A percentile compares a stretch with the other conserved stretches of the same genome.
Conservation (phyloP, 2,797 vertebrate genomes). For the Dicrostonyx torquatus region DNA sequence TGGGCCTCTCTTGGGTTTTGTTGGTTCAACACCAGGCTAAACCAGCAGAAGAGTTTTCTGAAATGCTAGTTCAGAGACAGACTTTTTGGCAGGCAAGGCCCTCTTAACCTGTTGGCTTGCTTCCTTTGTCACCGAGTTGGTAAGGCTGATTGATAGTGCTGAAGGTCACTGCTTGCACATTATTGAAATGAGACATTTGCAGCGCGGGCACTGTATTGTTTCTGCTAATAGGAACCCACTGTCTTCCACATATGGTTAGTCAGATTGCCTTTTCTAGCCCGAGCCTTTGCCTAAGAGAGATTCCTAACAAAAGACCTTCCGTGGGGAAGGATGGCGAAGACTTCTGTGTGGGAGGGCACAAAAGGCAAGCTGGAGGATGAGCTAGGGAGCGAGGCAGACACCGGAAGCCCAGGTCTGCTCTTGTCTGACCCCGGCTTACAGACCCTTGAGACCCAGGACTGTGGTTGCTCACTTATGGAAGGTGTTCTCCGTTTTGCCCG, state of each 20-base stretch:
- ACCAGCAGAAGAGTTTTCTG: neutral
- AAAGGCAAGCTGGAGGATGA: neutral
- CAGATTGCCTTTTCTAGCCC: constrained; percentile 50
- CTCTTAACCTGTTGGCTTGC: neutral
- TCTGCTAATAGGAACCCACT: constrained; percentile 14
- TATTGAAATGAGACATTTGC: constrained; percentile 57
- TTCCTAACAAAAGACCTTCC: constrained; percentile 37
- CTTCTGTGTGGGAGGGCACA: neutral
- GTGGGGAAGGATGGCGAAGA: neutral
- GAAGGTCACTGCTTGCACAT: neutral
- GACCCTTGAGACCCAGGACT: neutral
- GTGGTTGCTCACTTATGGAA: neutral
- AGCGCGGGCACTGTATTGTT: rapidly evolving
- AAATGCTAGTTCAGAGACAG: neutral
- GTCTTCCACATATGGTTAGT: constrained; percentile 1
- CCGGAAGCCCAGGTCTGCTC: neutral
- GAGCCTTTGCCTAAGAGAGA: constrained; percentile 42
- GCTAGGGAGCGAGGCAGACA: neutral
- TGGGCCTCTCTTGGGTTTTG: neutral
- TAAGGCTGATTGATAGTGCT: neutral
- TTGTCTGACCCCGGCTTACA: neutral
- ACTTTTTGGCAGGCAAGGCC: neutral
- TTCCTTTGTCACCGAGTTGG: neutral
- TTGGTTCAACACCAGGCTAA: neutral
- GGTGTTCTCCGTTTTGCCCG: neutral